Percentiles rank a stretch among this genome's conserved stretches.
These are phyloP conservation scores for Crotalus horridus DNA, from an alignment of 2,113 vertebrate species.

Conservation along the genomic window DNA sequence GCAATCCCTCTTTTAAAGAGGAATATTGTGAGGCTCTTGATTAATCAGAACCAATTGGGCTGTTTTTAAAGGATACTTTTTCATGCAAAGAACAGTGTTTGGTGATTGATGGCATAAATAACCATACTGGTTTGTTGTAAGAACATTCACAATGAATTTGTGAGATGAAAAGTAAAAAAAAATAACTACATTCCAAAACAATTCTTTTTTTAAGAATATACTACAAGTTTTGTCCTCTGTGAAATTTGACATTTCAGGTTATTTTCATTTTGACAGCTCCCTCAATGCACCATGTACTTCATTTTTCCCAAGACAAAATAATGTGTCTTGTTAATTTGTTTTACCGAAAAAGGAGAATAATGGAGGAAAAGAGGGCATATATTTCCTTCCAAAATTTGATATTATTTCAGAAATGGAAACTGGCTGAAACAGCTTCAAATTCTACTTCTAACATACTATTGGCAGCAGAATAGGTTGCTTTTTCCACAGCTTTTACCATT, in stretches of 20 bases:
- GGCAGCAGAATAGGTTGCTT: not conserved
- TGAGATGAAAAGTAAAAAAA: not conserved
- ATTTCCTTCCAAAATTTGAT: not conserved
- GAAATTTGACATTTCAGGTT: not conserved
- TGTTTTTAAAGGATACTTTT: constrained; percentile 42
- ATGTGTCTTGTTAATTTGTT: not conserved
- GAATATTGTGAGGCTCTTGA: constrained; percentile 27
- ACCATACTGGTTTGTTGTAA: constrained; percentile 36
- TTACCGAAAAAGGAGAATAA: not conserved
- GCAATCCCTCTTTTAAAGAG: constrained; percentile 36
- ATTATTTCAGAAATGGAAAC: not conserved
- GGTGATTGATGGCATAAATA: constrained; percentile 40
- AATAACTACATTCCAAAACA: not conserved
- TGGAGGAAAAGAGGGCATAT: not conserved
- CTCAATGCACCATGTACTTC: not conserved
- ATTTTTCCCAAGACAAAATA: not conserved
- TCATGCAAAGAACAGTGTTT: constrained; percentile 35
- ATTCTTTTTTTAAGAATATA: not conserved
- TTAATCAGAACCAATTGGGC: constrained; percentile 38
- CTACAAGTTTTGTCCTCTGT: not conserved
- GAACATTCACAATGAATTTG: constrained; percentile 25
- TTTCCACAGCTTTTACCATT: not conserved
- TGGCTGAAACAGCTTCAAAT: not conserved
- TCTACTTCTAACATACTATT: not conserved
- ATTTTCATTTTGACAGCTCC: not conserved